A percentile compares a stretch with the other conserved stretches of the same genome.
Evolutionary conservation across 2,797 vertebrate species (phyloP).

Genomic region (Premnoplex brunnescens): DNA sequence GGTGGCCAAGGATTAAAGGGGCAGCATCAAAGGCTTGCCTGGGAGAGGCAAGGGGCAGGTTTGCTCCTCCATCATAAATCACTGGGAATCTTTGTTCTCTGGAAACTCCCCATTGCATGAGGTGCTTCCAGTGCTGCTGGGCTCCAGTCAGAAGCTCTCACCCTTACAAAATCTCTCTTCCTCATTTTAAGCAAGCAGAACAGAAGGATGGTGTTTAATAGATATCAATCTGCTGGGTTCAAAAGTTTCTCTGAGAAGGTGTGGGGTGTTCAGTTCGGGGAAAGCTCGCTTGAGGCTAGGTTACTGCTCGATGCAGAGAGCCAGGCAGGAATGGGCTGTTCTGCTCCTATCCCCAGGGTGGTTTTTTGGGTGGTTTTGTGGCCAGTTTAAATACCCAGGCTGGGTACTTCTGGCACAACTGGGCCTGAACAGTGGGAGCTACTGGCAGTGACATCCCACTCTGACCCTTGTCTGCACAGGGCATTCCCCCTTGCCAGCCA

Average conservation of each 20-base stretch:
- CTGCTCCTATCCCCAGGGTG: neutral
- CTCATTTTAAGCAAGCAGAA: neutral
- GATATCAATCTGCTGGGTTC: neutral
- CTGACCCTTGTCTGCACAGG: neutral
- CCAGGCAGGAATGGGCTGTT: fast-evolving
- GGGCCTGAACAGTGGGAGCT: neutral
- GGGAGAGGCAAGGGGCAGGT: neutral
- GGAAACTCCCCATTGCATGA: fast-evolving
- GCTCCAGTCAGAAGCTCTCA: neutral
- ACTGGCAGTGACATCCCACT: neutral
- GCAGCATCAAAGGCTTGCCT: slow-evolving; percentile 41
- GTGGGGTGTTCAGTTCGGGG: fast-evolving
- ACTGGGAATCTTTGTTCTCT: neutral
- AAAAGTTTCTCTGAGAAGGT: neutral
- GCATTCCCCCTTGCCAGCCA: fast-evolving
- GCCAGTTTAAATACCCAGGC: neutral
- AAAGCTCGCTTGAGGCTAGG: neutral
- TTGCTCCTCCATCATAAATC: neutral
- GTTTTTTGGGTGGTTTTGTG: neutral
- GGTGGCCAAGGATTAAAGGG: slow-evolving; percentile 53
- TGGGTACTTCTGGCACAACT: fast-evolving
- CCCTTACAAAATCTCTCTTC: neutral
- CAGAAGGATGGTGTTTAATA: neutral
- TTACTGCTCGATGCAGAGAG: neutral
- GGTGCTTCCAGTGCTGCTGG: neutral